Percentiles rank a stretch among this genome's conserved stretches.
Conservation (phyloP, 2,113 vertebrate genomes). For the Microtus pennsylvanicus region DNA sequence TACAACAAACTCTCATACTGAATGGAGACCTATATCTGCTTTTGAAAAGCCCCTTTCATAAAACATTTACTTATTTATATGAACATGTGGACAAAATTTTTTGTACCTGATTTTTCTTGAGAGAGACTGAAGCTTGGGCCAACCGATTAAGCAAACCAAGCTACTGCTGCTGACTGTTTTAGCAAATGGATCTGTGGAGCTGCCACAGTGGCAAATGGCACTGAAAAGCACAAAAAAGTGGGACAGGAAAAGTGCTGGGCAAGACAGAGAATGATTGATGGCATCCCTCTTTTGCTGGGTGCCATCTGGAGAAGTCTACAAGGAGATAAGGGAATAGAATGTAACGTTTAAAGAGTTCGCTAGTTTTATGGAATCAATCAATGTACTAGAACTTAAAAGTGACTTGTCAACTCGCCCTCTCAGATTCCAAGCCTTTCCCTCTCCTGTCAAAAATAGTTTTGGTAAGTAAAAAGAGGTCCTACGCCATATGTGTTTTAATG, state of each 20-base stretch:
- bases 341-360: slow-evolving; percentile 75
- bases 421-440: slow-evolving; percentile 53
- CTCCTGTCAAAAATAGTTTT: slow-evolving; percentile 73
- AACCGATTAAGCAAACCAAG: slow-evolving; percentile 70
- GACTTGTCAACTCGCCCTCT: slow-evolving; percentile 53
- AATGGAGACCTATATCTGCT: neutral
- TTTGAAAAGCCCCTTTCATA: neutral
- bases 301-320: slow-evolving; percentile 77
- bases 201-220: slow-evolving; percentile 56
- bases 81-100: slow-evolving; percentile 38
- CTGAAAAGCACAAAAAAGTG: slow-evolving; percentile 73
- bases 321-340: slow-evolving; percentile 67
- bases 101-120: slow-evolving; percentile 76
- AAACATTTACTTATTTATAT: neutral
- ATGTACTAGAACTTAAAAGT: slow-evolving; percentile 70
- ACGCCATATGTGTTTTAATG: slow-evolving; percentile 73
- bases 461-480: slow-evolving; percentile 64
- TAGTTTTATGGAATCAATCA: slow-evolving; percentile 75
- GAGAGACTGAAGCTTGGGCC: slow-evolving; percentile 71
- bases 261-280: slow-evolving; percentile 77
- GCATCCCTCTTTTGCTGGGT: slow-evolving; percentile 66
- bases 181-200: slow-evolving; percentile 68
- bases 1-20: neutral
- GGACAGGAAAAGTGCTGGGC: slow-evolving; percentile 76
- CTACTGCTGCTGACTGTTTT: slow-evolving; percentile 75